Evolutionary conservation across 1,140 invertebrate genomes (phyloP).

Genomic region (Nasonia giraulti): DNA sequence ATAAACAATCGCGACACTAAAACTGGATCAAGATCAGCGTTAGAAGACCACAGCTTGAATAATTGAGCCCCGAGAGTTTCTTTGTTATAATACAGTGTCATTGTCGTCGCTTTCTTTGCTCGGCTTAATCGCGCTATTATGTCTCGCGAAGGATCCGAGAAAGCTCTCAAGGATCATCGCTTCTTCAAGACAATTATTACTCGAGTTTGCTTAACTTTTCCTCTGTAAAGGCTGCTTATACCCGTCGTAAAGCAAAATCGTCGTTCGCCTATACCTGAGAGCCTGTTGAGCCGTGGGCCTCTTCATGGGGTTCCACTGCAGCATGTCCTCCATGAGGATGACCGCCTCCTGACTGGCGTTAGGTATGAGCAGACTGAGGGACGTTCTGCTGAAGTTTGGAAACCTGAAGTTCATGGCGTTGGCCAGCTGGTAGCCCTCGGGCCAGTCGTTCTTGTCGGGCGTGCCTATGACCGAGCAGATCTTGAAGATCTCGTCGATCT

Average conservation of each 20-base stretch:
- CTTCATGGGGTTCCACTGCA: conserved; percentile 94
- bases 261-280: conserved; percentile 78
- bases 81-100: neutral
- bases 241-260: neutral
- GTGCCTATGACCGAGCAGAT: conserved; percentile 97
- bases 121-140: neutral
- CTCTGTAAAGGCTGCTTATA: too few species aligned
- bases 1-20: neutral
- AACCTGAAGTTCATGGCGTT: conserved; percentile 97
- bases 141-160: neutral
- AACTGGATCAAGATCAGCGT: conserved; percentile 28
- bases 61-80: neutral
- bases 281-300: conserved; percentile 93
- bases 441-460: conserved; percentile 95
- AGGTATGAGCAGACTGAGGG: conserved; percentile 87
- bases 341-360: conserved; percentile 90
- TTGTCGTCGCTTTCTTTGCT: conserved; percentile 6
- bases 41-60: conserved; percentile 12
- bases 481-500: conserved; percentile 99
- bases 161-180: neutral
- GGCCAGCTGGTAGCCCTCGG: conserved; percentile 95
- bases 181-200: neutral
- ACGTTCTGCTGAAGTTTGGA: conserved; percentile 88
- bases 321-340: conserved; percentile 88
- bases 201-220: too few species aligned